Evolutionary conservation across 2,113 vertebrate genomes (phyloP).

Genomic region (Cheirogaleus medius): DNA sequence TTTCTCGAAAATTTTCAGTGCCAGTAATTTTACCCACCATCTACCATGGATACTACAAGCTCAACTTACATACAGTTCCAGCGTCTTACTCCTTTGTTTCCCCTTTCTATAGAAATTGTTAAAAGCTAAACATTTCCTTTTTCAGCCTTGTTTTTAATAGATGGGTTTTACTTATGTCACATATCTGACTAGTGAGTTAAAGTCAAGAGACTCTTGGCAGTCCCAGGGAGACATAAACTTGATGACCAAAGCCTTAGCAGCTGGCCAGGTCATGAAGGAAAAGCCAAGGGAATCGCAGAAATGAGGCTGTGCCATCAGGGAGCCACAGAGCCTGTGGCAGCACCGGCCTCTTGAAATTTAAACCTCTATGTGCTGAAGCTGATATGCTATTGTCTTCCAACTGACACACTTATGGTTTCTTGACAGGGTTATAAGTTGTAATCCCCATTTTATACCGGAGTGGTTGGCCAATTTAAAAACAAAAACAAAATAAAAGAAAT

Average conservation of each 20-base stretch:
- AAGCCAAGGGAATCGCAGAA: background rate
- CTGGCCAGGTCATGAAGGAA: background rate
- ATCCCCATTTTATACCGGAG: background rate
- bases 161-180: background rate
- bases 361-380: background rate
- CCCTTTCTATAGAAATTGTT: background rate
- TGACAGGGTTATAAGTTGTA: background rate
- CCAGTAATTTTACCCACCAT: background rate
- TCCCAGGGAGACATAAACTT: background rate
- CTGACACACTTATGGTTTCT: background rate
- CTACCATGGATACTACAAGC: background rate
- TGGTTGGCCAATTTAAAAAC: background rate
- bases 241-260: background rate
- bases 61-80: background rate
- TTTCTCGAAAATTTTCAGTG: background rate
- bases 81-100: background rate
- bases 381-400: background rate
- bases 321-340: fast-evolving
- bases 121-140: background rate
- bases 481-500: background rate
- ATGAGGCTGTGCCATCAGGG: background rate
- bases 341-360: background rate
- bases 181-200: background rate
- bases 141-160: background rate
- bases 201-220: background rate